Evolutionary conservation across 2,888 invertebrate genomes (phyloP), one percentile per base, ranked within the genome.

Genomic region (Trissolcus japonicus): DNA sequence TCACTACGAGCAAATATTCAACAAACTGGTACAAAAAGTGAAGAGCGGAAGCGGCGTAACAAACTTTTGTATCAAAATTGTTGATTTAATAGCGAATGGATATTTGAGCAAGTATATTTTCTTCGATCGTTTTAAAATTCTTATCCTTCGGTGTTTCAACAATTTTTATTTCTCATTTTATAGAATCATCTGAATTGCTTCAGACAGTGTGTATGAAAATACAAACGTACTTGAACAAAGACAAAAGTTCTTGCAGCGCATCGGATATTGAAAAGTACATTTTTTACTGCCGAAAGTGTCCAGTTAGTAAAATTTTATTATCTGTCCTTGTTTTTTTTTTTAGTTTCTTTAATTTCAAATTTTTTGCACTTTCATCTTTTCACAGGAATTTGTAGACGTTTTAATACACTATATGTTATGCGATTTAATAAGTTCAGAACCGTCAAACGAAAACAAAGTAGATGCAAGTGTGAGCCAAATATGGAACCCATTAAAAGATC

Each of bases 31-130:
- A 66, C 21, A 77, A 50, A 76, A 57, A 16, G 63, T 77, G 7
- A 76, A 73, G 7, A 54, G 80, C 25, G 82, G 78, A 56, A 48
- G 74, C 54, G 71, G 76, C 9, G 74, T 78, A 4, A 79, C 74
- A 4, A 80, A 85, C 71, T 80, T 87, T 17, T 86, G 84, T 68
- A 83, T 86, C 46, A 81, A 82, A 65, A 57, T 86, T n/a, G 79
- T 87, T 14, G 80, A 86, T 71, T 60, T 83, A 7, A 79, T 83
- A 21, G 68, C 80, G 50, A 74, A 80, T 16, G 81, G 79, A 56
- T 56, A 82, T 53, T 63, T 81, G 6, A 74, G 87, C 86, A 80
- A 82, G 81, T 82, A 57, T 21, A 48, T 53, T 25, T 46, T 13
- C 19, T 21, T 56, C 41, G 1, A 35, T 1, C 7, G 9, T 0